Evolutionary conservation across 2,888 invertebrate species (phyloP).

Genomic region (Leptothorax acervorum): DNA sequence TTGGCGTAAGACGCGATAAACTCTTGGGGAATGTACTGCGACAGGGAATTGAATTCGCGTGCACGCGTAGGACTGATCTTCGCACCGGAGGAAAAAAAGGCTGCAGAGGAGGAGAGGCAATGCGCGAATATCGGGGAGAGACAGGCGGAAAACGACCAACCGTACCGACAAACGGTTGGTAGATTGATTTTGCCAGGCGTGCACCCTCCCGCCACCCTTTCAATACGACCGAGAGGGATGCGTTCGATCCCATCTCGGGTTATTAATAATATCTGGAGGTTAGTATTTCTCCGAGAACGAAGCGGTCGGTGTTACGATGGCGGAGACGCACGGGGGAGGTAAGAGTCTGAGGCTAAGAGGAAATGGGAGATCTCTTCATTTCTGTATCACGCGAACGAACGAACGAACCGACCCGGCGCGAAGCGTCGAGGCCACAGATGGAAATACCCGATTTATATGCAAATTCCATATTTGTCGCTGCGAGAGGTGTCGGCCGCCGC

Average conservation of each 20-base stretch:
- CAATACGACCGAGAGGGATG: slow-evolving; percentile 72
- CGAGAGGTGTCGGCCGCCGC: slow-evolving; percentile 70
- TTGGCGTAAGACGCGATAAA: slow-evolving; percentile 82
- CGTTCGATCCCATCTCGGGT: slow-evolving; percentile 84
- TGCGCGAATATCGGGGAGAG: slow-evolving; percentile 37
- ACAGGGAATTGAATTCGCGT: slow-evolving; percentile 83
- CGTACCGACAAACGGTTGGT: slow-evolving; percentile 79
- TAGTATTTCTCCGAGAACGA: slow-evolving; percentile 82
- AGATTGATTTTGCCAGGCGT: slow-evolving; percentile 82
- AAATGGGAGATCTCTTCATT: slow-evolving; percentile 83
- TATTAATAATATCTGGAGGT: slow-evolving; percentile 85
- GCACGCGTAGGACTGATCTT: slow-evolving; percentile 65
- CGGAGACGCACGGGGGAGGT: slow-evolving; percentile 56
- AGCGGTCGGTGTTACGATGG: slow-evolving; percentile 54
- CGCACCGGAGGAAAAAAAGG: slow-evolving; percentile 13
- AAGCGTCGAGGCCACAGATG: slow-evolving; percentile 86
- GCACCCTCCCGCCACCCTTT: slow-evolving; percentile 66
- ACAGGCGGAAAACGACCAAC: slow-evolving; percentile 61
- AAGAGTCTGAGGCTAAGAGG: slow-evolving; percentile 71
- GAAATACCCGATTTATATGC: slow-evolving; percentile 90
- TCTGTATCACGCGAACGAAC: slow-evolving; percentile 83
- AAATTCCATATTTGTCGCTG: slow-evolving; percentile 89
- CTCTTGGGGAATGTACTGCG: slow-evolving; percentile 70
- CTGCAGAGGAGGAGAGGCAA: slow-evolving; percentile 23
- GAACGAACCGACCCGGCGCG: slow-evolving; percentile 64